Evolutionary conservation across 2,797 vertebrate species (phyloP).

Genomic region (Limosa lapponica): DNA sequence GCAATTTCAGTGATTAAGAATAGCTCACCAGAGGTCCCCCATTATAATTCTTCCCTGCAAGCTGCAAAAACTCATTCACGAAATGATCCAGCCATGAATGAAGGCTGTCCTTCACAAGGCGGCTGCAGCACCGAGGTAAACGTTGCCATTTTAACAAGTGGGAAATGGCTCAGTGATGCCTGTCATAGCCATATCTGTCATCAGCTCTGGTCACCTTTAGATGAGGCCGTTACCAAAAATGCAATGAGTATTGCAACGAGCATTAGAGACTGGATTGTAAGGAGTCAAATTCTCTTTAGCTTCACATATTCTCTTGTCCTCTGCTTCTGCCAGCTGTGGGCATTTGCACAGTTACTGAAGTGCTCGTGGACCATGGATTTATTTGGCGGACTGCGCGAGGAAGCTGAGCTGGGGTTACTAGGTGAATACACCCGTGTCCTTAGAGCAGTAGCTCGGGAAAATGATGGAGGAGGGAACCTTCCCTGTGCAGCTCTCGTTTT

Average conservation of each 20-base stretch:
- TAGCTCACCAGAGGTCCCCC: background rate
- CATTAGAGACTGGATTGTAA: background rate
- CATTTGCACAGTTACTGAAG: background rate
- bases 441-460: background rate
- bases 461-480: constrained; percentile 48
- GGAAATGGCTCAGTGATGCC: background rate
- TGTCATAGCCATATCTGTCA: background rate
- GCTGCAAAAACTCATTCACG: background rate
- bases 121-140: background rate
- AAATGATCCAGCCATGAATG: background rate
- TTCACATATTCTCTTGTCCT: background rate
- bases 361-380: background rate
- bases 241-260: background rate
- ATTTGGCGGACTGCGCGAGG: background rate
- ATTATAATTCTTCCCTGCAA: background rate
- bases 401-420: background rate
- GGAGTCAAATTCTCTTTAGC: background rate
- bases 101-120: background rate
- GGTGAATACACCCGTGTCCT: background rate
- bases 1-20: background rate
- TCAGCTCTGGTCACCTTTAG: background rate
- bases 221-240: background rate
- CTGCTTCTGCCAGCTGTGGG: background rate
- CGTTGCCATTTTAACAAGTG: background rate
- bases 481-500: background rate